Evolutionary conservation across 1,140 invertebrate genomes (phyloP), one percentile per base, ranked within the genome.

Genomic region (Hycleus cichorii): DNA sequence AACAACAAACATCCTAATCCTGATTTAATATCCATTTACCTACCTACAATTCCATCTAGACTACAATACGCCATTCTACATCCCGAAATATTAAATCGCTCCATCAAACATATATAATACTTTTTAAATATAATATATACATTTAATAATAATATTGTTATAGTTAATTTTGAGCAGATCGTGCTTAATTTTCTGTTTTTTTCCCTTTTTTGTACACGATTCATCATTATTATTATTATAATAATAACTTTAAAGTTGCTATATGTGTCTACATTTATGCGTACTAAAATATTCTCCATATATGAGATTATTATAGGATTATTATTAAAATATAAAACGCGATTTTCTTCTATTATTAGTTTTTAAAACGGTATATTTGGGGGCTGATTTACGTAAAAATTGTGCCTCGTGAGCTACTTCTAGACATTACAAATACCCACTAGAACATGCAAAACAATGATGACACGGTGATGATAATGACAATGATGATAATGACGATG

Each of bases 261-360:
- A 67, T 47, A 18, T 18, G 18, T 32, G 58, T 63, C 63, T 68
- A 68, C 58, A 61, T 63, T 63, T 56, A 65, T 66, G 65, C 64
- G 64, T 70, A 70, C 65, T 70, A 70, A 70, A 70, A 70, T 70
- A 70, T 61, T 65, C 18, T 64, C 64, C 55, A 64, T 66, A 32
- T 3, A 68, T 65, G 56, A 47, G 54, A 58, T 61, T 57, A 61
- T 61, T 61, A 61, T 61, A 60, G 49, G 59, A 63, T 64, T 48
- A 56, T 42, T 70, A 70, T 69, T 70, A 70, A 70, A 70, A 69
- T 70, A 70, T 70, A 70, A 70, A 69, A 70, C 64, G 69, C 69
- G 67, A 63, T 61, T 67, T 64, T 62, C 54, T 59, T 67, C 58
- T 64, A 50, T 58, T 50, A 52, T 52, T 47, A 47, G 18, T 18